These are phyloP conservation scores for Ips nitidus DNA, from an alignment of 1,140 invertebrate genomes.

Conservation along the genomic window DNA sequence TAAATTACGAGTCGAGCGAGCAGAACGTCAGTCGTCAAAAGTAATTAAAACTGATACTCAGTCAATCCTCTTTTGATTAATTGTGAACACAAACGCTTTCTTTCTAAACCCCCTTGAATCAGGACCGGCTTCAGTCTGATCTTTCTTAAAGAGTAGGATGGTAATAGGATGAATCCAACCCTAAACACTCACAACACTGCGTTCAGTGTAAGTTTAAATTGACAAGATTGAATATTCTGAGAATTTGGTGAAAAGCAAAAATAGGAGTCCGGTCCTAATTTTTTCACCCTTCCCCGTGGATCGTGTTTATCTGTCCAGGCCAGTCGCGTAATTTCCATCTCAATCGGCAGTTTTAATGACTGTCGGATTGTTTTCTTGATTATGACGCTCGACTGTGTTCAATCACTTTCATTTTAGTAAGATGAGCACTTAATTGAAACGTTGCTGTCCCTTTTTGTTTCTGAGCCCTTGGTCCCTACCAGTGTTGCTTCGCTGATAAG, in stretches of 20 bases:
- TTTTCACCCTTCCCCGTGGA: constrained; percentile 23
- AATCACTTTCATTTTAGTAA: constrained; percentile 49
- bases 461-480: constrained; percentile 23
- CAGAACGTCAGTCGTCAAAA: constrained; percentile 11
- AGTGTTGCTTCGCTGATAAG: constrained; percentile 34
- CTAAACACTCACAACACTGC: too few relatives aligned
- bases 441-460: constrained; percentile 44
- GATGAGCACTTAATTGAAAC: constrained; percentile 50
- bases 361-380: constrained; percentile 52
- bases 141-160: background rate
- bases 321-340: constrained; percentile 53
- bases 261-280: background rate
- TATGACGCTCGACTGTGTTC: constrained; percentile 48
- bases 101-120: constrained; percentile 4
- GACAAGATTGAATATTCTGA: background rate
- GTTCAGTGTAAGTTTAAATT: background rate
- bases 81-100: constrained; percentile 30
- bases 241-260: background rate
- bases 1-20: too few relatives aligned
- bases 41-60: constrained; percentile 29
- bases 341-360: constrained; percentile 53
- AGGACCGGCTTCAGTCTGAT: background rate
- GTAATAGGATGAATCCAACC: too few relatives aligned
- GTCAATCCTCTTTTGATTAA: constrained; percentile 31
- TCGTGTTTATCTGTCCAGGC: constrained; percentile 49